Percentiles rank a stretch among this genome's conserved stretches.
Conservation (phyloP, 2,888 invertebrate species). For the Caprella mutica region DNA sequence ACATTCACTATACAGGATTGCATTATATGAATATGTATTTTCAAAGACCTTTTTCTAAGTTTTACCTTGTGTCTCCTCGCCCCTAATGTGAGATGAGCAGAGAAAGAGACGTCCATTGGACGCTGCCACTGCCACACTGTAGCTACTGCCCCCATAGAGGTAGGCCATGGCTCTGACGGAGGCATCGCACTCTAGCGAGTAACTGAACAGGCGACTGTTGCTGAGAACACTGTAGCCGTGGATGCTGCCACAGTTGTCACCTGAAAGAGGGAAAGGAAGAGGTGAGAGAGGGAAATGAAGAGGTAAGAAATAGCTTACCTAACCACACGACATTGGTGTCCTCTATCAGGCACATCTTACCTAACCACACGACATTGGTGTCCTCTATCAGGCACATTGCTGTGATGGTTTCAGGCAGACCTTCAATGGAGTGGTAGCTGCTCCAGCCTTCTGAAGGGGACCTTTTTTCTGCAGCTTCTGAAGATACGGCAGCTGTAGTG, state of each 20-base stretch:
- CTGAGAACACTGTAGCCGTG: constrained; percentile 60
- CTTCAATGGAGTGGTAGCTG: constrained; percentile 29
- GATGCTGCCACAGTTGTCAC: constrained; percentile 73
- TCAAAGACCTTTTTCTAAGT: too few species aligned
- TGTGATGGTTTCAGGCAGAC: constrained; percentile 38
- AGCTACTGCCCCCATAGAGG: constrained; percentile 53
- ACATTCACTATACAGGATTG: too few species aligned
- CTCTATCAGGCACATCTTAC: too few species aligned
- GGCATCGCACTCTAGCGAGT: constrained; percentile 56
- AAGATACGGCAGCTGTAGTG: too few species aligned
- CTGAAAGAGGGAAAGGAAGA: too few species aligned
- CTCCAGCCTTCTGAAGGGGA: constrained; percentile 24
- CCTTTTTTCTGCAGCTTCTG: too few species aligned
- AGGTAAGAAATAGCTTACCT: too few species aligned
- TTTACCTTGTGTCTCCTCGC: too few species aligned
- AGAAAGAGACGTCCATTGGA: constrained; percentile 51
- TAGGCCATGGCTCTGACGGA: constrained; percentile 57
- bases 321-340: constrained; percentile 76
- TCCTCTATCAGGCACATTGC: constrained; percentile 64
- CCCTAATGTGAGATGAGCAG: too few species aligned
- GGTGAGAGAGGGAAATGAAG: too few species aligned
- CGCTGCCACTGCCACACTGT: constrained; percentile 65
- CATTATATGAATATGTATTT: too few species aligned
- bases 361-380: constrained; percentile 79
- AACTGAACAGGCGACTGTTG: constrained; percentile 51